Evolutionary conservation across 2,797 vertebrate genomes (phyloP), one percentile per base, ranked within the genome.

Genomic region (Capromys pilorides): DNA sequence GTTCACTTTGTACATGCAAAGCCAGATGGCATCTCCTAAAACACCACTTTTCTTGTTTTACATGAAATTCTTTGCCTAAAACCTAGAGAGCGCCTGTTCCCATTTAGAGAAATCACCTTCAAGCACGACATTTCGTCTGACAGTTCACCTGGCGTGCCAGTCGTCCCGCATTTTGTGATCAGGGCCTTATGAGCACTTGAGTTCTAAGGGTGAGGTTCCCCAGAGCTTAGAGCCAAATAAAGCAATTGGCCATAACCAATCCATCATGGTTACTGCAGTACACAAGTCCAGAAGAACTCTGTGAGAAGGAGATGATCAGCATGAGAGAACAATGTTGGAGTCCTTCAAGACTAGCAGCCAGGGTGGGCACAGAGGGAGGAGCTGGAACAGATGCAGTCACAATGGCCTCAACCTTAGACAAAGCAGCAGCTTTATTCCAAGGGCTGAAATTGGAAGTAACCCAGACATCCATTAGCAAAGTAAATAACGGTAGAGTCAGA

Each of bases 51-150:
- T 75, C 61, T 95, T 87, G 82, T 67, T 94, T 91, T 95, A 94
- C 84, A 69, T 90, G 61, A 93, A 67, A 0, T 6, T 31, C 61
- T 86, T 96, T 94, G 54, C 22, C 61, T 45, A 82, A 89, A 95
- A 92, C 82, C 49, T 69, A 61, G 36, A 95, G 66, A 95, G 95
- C 33, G 39, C 66, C 89, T 88, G 84, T 82, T 94, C 31, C 18
- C 89, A 45, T 67, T 91, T 87, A 6, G 64, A 85, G 67, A 96
- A 93, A 84, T 94, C 88, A 85, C 86, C 81, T 94, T 86, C 84
- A 81, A 54, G 77, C 31, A 11, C 69, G 21, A 93, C 73, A 96
- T 91, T 91, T 41, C 91, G 57, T 79, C 71, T 93, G 77, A 94
- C 57, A 54, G 61, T 57, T 54, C 77, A 93, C 64, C 86, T 92